These are phyloP conservation scores for Drosophila nigrodunni DNA, from an alignment of 1,140 invertebrate genomes.

Conservation along the genomic window DNA sequence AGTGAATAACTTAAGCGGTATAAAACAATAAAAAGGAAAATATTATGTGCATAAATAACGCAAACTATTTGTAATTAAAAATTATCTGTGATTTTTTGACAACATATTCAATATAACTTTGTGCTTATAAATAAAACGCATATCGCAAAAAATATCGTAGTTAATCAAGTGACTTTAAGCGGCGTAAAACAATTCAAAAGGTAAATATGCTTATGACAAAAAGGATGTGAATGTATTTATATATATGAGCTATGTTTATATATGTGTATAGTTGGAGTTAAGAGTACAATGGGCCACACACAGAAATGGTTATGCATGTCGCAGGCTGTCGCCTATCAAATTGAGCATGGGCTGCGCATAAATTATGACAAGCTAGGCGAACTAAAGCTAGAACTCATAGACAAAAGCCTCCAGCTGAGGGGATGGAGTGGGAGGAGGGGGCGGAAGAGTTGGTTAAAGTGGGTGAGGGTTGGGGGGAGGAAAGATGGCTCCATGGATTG, in stretches of 20 bases:
- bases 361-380: conserved; percentile 64
- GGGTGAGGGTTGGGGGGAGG: not conserved
- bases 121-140: conserved; percentile 15
- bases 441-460: too few relatives aligned
- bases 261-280: conserved; percentile 34
- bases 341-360: conserved; percentile 71
- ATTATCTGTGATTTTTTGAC: conserved; percentile 81
- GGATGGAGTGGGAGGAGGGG: not conserved
- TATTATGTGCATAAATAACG: conserved; percentile 40
- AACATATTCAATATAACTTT: conserved; percentile 66
- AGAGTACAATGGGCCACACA: conserved; percentile 41
- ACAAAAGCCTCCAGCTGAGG: conserved; percentile 2
- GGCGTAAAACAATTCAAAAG: conserved; percentile 48
- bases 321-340: conserved; percentile 67
- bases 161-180: conserved; percentile 48
- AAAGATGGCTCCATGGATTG: conserved; percentile 23
- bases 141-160: conserved; percentile 22
- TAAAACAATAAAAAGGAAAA: conserved; percentile 35
- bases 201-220: conserved; percentile 60
- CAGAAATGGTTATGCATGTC: conserved; percentile 71
- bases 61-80: conserved; percentile 72
- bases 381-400: not conserved
- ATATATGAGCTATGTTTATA: not conserved
- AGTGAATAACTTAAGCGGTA: conserved; percentile 35
- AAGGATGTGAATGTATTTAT: conserved; percentile 2